These are phyloP conservation scores for Mastacembelus armatus DNA, from an alignment of 2,797 vertebrate species.

Conservation along the genomic window DNA sequence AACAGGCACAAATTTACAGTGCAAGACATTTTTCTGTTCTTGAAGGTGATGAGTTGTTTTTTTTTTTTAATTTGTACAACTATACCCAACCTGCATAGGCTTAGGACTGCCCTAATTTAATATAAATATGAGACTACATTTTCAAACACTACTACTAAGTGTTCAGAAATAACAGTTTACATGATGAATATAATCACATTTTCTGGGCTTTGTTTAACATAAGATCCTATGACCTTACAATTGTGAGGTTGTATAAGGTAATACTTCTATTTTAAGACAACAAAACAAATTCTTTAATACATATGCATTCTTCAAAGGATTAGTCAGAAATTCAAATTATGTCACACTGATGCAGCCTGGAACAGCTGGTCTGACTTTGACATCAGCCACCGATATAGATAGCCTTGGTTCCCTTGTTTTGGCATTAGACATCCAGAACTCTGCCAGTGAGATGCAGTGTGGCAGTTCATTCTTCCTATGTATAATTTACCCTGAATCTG, in stretches of 20 bases:
- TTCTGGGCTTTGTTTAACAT: slow-evolving; percentile 33
- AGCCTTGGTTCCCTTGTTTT: slow-evolving; percentile 78
- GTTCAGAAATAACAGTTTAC: too few species aligned
- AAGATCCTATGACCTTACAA: slow-evolving; percentile 25
- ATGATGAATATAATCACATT: too few species aligned
- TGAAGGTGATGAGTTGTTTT: too few species aligned
- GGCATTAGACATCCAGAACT: slow-evolving; percentile 77
- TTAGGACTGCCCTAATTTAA: too few species aligned
- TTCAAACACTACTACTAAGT: too few species aligned
- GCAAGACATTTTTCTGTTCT: too few species aligned
- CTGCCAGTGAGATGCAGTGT: slow-evolving; percentile 70
- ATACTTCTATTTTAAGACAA: slow-evolving; percentile 83
- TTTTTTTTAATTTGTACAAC: slow-evolving; percentile 1
- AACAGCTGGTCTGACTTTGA: slow-evolving; percentile 86
- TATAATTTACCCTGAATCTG: slow-evolving; percentile 67
- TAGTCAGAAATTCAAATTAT: slow-evolving; percentile 83
- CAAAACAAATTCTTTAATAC: slow-evolving; percentile 81
- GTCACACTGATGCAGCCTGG: slow-evolving; percentile 76
- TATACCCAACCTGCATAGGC: too few species aligned
- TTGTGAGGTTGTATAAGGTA: slow-evolving; percentile 70
- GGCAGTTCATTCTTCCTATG: slow-evolving; percentile 66
- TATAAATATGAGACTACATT: too few species aligned
- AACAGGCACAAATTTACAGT: too few species aligned
- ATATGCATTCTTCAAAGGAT: slow-evolving; percentile 84
- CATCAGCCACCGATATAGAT: slow-evolving; percentile 85